Evolutionary conservation across 2,797 vertebrate genomes (phyloP).

Genomic region (Momotus momota): DNA sequence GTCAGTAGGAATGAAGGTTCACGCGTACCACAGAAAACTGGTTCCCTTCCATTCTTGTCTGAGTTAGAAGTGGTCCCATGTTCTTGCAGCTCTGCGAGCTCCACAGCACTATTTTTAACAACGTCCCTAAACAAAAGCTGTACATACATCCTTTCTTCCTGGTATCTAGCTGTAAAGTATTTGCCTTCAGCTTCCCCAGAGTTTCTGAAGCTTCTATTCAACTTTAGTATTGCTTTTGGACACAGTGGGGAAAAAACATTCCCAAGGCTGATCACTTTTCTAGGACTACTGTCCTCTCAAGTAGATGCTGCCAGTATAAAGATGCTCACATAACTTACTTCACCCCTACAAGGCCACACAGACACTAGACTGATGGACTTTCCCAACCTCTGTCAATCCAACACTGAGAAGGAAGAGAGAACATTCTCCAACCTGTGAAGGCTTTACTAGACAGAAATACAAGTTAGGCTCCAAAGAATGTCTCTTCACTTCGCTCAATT

Average conservation of each 20-base stretch:
- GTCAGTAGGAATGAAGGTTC: background rate
- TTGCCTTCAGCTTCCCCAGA: background rate
- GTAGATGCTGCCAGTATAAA: background rate
- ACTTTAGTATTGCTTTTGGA: background rate
- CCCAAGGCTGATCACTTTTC: background rate
- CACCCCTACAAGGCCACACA: background rate
- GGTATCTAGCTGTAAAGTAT: background rate
- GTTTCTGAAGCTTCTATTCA: background rate
- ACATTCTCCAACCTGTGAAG: background rate
- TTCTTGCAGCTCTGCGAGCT: background rate
- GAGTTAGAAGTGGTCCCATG: background rate
- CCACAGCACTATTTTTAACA: background rate
- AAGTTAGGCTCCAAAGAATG: background rate
- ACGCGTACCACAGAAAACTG: background rate
- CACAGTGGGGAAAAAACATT: background rate
- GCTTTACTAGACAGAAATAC: background rate
- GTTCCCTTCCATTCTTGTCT: background rate
- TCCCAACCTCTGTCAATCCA: background rate
- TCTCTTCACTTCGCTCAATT: background rate
- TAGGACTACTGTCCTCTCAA: background rate
- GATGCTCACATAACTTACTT: background rate
- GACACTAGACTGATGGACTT: background rate
- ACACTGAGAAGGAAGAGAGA: rapidly evolving
- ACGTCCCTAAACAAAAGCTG: rapidly evolving
- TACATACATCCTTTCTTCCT: background rate